Conservation (phyloP, 2,888 invertebrate species). For the Amiota minor region DNA sequence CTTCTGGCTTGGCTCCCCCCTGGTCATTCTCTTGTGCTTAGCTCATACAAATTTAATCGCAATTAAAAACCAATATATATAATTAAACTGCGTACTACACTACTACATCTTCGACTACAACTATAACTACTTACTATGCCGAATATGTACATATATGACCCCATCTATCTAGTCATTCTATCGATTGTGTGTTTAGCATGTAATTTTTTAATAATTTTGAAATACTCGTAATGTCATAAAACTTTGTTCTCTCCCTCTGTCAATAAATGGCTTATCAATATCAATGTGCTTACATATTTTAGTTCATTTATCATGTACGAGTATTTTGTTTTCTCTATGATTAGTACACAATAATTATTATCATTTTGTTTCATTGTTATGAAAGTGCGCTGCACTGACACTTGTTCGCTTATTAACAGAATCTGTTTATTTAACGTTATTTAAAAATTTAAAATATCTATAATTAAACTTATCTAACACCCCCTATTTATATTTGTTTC, state of each 20-base stretch:
- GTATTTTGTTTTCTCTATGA: background rate
- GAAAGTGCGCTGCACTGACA: background rate
- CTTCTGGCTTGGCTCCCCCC: conserved; percentile 32
- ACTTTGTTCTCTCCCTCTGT: background rate
- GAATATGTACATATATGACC: background rate
- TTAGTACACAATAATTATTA: background rate
- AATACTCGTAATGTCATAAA: background rate
- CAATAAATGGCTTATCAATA: background rate
- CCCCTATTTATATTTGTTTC: background rate
- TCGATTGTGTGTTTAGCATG: background rate
- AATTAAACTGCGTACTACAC: conserved; percentile 2
- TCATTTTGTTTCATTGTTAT: conserved; percentile 3
- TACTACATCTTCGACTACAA: background rate
- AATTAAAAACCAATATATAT: conserved; percentile 1
- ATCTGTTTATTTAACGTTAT: no score
- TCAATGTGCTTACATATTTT: no score
- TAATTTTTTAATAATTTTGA: background rate
- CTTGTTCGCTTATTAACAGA: no score
- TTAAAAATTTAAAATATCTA: no score
- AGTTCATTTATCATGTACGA: background rate
- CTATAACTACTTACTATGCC: background rate
- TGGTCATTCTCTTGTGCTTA: conserved; percentile 29
- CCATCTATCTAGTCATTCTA: background rate
- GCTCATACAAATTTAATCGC: conserved; percentile 23
- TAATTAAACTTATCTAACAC: background rate